Conservation (phyloP, 2,797 vertebrate genomes). For the Acanthis flammea region DNA sequence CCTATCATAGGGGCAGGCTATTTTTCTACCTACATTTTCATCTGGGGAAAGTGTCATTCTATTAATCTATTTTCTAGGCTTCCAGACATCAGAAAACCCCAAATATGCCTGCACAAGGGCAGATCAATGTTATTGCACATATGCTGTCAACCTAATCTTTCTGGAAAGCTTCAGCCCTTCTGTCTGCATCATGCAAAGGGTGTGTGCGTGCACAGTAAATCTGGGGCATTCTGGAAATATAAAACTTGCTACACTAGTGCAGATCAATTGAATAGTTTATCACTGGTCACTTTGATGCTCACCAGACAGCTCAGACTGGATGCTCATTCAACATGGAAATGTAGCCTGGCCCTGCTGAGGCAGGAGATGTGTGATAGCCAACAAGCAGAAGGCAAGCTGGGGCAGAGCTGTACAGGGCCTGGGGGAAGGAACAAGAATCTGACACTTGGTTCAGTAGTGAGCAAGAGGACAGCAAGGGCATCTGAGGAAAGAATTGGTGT, state of each 20-base stretch:
- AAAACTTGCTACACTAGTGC: not conserved
- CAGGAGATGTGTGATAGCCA: not conserved
- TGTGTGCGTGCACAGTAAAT: not conserved
- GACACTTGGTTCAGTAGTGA: not conserved
- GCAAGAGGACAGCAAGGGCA: not conserved
- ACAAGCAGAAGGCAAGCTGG: not conserved
- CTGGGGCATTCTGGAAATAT: not conserved
- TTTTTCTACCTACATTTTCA: not conserved
- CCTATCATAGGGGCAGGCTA: not conserved
- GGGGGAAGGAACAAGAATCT: not conserved
- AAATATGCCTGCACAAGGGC: not conserved
- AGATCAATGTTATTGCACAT: not conserved
- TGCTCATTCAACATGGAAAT: not conserved
- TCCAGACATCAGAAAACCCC: not conserved
- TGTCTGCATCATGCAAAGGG: not conserved
- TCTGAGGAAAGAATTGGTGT: not conserved
- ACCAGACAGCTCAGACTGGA: not conserved
- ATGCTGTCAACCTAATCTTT: not conserved
- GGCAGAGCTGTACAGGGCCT: not conserved
- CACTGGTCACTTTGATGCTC: not conserved
- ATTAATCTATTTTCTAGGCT: not conserved
- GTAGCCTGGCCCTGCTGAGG: not conserved
- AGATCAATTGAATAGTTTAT: not conserved
- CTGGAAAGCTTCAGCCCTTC: conserved; percentile 4
- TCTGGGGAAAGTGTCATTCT: not conserved